phyloP scores from a whole-genome alignment of 2,888 invertebrate species.

The Apotomis betuletana region DNA sequence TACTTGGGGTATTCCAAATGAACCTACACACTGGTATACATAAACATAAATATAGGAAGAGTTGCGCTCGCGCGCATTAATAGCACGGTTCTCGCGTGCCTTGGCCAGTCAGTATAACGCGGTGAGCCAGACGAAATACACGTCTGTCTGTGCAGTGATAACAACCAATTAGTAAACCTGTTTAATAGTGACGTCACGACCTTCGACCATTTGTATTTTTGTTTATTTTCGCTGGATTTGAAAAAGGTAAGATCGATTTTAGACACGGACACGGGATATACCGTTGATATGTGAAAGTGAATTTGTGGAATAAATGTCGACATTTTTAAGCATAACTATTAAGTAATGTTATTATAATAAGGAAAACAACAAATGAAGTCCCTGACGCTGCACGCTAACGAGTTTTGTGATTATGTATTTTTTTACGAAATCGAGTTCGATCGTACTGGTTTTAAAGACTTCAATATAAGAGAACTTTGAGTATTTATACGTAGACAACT shows the following conservation, averaged over 20 bases:
- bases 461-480: not conserved
- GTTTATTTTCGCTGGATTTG: conserved; percentile 36
- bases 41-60: conserved; percentile 53
- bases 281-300: conserved; percentile 11
- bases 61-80: conserved; percentile 54
- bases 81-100: conserved; percentile 52
- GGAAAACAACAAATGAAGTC: conserved; percentile 17
- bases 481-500: not conserved
- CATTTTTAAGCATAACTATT: conserved; percentile 15
- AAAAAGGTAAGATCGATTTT: conserved; percentile 38
- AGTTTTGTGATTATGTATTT: conserved; percentile 15
- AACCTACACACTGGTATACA: not conserved
- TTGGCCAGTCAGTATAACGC: conserved; percentile 59
- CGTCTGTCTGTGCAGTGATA: conserved; percentile 45
- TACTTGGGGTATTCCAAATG: too few relatives aligned
- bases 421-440: not conserved
- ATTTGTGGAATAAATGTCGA: conserved; percentile 5
- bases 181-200: conserved; percentile 21
- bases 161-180: conserved; percentile 18
- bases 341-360: conserved; percentile 27
- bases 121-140: conserved; percentile 46
- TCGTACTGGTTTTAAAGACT: not conserved
- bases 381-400: not conserved
- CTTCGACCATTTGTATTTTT: conserved; percentile 26
- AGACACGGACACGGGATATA: conserved; percentile 1